Evolutionary conservation across 2,113 vertebrate genomes (phyloP), one percentile per base, ranked within the genome.

Genomic region (Atrichornis clamosus): DNA sequence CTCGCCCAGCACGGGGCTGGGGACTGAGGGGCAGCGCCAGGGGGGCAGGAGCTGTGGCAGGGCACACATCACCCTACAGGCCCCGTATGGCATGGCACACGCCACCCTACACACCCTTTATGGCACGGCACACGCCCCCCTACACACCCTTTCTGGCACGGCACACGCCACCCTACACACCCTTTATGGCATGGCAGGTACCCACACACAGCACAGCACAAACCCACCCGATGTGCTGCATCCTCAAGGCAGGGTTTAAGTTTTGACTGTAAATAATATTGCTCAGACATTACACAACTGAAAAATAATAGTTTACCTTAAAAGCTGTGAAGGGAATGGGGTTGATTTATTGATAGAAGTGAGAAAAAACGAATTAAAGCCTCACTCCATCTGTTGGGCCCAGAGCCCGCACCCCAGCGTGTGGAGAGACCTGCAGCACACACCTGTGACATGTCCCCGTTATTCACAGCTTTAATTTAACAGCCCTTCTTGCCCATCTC

Each of bases 381-480:
- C 26, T 68, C 62, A 26, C 11, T 55, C 8, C 11, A 41, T 35
- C 26, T 83, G n/a, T 21, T 68, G 21, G 63, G 53, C n/a, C 24
- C 39, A 17, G 42, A 65, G 68, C 21, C n/a, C 33, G 42, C 52
- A 17, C 13, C 68, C 37, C 33, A 26, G 76, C 77, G 30, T 0
- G 3, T 0, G 32, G 41, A 77, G 44, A 37, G 58, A 39, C 41
- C 50, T 32, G 50, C 52, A 33, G 62, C 60, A 46, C 73, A 24
- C 20, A 13, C 2, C 1, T 4, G n/a, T 10, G 63, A 30, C 8
- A 9, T 1, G 10, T 11, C 47, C 46, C 60, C 1, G 0, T 9
- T 24, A n/a, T 10, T 24, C 58, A 27, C 46, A 2, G 15, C 3
- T 55, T n/a, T 15, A 26, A 65, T 21, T 50, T 4, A 32, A 22